Conservation (phyloP, 1,140 invertebrate genomes). For the Charaxes varanes region DNA sequence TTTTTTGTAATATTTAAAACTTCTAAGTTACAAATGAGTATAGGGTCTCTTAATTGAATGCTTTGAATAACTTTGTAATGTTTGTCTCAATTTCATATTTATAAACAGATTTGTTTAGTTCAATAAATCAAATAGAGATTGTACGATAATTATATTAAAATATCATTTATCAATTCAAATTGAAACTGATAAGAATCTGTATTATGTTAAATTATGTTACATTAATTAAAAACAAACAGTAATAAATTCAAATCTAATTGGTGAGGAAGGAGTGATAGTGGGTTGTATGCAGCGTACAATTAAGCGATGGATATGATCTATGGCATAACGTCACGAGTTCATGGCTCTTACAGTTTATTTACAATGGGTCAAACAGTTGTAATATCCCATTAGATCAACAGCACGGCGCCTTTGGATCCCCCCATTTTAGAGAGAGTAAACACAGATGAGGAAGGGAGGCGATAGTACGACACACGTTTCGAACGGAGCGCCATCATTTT, state of each 20-base stretch:
- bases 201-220: no score
- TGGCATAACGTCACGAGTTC: slow-evolving; percentile 30
- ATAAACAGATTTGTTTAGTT: no score
- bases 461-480: slow-evolving; percentile 61
- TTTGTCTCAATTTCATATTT: no score
- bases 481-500: no score
- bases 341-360: slow-evolving; percentile 42
- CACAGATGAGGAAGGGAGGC: slow-evolving; percentile 59
- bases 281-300: slow-evolving; percentile 20
- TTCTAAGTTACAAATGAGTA: no score
- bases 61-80: no score
- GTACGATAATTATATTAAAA: no score
- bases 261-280: slow-evolving; percentile 16
- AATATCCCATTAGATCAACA: slow-evolving; percentile 47
- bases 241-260: slow-evolving; percentile 16
- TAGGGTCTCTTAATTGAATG: no score
- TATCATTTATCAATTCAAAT: no score
- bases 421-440: slow-evolving; percentile 66
- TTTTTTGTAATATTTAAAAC: no score
- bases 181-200: no score
- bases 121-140: no score
- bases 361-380: slow-evolving; percentile 53
- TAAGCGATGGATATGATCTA: slow-evolving; percentile 27
- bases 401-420: slow-evolving; percentile 53
- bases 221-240: slow-evolving; percentile 16